A percentile compares a stretch with the other conserved stretches of the same genome.
Conservation (phyloP, 2,113 vertebrate species). For the Gobio gobio region DNA sequence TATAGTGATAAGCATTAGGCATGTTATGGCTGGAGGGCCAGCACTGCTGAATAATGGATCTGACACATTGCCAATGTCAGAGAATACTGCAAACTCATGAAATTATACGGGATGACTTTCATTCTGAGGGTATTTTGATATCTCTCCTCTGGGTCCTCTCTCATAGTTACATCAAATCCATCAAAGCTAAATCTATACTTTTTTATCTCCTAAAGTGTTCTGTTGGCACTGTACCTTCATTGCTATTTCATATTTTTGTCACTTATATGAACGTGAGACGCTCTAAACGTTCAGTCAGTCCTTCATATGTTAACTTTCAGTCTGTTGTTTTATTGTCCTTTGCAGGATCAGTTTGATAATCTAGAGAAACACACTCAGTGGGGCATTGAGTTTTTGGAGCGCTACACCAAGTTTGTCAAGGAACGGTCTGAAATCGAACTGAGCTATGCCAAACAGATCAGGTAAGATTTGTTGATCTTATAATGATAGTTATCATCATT, state of each 20-base stretch:
- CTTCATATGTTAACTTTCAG: background rate
- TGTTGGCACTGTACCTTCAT: background rate
- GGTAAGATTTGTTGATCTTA: conserved; percentile 59
- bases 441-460: conserved; percentile 79
- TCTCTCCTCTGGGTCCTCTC: conserved; percentile 5
- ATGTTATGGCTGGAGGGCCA: conserved; percentile 1
- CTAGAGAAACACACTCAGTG: conserved; percentile 78
- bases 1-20: conserved; percentile 9
- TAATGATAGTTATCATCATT: background rate
- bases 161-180: background rate
- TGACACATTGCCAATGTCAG: conserved; percentile 39
- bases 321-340: conserved; percentile 24
- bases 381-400: conserved; percentile 79
- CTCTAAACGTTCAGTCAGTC: background rate
- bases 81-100: conserved; percentile 23
- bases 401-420: conserved; percentile 77
- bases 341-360: conserved; percentile 78
- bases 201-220: conserved; percentile 6
- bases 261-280: background rate
- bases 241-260: conserved; percentile 3
- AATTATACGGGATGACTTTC: conserved; percentile 22
- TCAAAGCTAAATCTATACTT: background rate
- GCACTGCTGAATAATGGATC: conserved; percentile 23
- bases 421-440: conserved; percentile 78
- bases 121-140: conserved; percentile 17